phyloP scores from a whole-genome alignment of 2,888 invertebrate species.

The Cyaniris semiargus region DNA sequence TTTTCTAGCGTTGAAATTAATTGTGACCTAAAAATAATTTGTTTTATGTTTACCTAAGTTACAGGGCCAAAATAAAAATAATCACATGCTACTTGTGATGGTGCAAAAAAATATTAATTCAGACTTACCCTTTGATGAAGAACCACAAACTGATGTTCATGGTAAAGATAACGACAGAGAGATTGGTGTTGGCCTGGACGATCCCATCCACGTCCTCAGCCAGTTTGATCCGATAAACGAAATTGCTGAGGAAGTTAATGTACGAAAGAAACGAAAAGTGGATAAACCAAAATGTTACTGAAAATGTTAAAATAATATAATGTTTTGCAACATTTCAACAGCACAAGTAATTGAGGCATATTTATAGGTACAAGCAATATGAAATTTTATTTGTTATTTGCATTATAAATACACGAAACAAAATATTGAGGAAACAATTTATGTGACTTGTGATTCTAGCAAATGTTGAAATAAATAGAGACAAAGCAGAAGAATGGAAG shows the following conservation, averaged over 20 bases:
- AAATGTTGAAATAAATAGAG: neutral
- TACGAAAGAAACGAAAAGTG: constrained; percentile 17
- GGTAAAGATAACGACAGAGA: neutral
- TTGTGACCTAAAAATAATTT: constrained; percentile 6
- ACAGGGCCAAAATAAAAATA: too few relatives aligned
- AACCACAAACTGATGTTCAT: constrained; percentile 22
- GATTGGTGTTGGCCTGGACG: constrained; percentile 9
- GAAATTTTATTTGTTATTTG: too few relatives aligned
- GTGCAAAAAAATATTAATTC: neutral
- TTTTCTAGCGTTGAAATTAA: constrained; percentile 19
- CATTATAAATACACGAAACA: neutral
- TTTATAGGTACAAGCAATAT: too few relatives aligned
- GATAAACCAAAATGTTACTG: constrained; percentile 26
- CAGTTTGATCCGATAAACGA: constrained; percentile 2
- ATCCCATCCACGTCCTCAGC: constrained; percentile 13
- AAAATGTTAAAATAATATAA: neutral
- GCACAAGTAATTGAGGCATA: neutral
- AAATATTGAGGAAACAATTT: neutral
- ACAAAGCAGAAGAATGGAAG: neutral
- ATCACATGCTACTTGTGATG: too few relatives aligned
- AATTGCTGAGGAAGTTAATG: constrained; percentile 18
- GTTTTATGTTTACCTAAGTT: too few relatives aligned
- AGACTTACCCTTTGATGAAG: constrained; percentile 24
- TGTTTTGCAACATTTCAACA: neutral
- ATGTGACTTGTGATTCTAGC: neutral